Base-by-base conservation (phyloP, 2,888 invertebrate genomes). In the Pachycephus smyrnensis region DNA sequence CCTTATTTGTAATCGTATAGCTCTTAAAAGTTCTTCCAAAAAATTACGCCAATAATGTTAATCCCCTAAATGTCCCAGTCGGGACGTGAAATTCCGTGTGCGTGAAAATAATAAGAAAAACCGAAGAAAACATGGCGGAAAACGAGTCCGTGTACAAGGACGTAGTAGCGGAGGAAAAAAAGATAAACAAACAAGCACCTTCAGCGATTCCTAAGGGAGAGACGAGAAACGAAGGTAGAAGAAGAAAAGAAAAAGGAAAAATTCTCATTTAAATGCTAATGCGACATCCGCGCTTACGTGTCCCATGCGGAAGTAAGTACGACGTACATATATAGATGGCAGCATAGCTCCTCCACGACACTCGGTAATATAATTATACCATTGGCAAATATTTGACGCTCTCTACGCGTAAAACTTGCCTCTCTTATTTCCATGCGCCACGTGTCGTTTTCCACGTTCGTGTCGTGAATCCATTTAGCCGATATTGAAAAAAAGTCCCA, bases 401-500 rank as follows among this genome's bases (percentile, higher is more conserved):
- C 69, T 55, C 77, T 31, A 40, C 79, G 76, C 73, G 69, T 75
- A n/a, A n/a, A 76, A 75, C 75, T 77, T 68, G 77, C 73, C 68
- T 68, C 76, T 40, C 68, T 40, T 74, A 75, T 37, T 77, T 73
- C 55, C 40, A 77, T 73, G 68, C 76, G 81, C 75, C 75, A 79
- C 77, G 76, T 75, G 74, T n/a, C 75, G 77, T 75, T 73, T 78
- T 69, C 68, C 75, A 32, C 40, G 78, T 82, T 83, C 83, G 81
- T 81, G 81, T 80, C 80, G 76, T 75, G 82, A 82, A 82, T 84
- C 80, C 82, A 79, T 83, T 84, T 79, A 81, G 75, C 75, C 73
- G 79, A 80, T 82, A 84, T 84, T 84, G 82, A 81, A 82, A 82
- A 80, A 76, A 76, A 15, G 15, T 40, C 40, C 40, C 12, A 0